A percentile compares a stretch with the other conserved stretches of the same genome.
Conservation (phyloP, 92 coral and sea anemone genomes). For the Epizoanthus fatuus region DNA sequence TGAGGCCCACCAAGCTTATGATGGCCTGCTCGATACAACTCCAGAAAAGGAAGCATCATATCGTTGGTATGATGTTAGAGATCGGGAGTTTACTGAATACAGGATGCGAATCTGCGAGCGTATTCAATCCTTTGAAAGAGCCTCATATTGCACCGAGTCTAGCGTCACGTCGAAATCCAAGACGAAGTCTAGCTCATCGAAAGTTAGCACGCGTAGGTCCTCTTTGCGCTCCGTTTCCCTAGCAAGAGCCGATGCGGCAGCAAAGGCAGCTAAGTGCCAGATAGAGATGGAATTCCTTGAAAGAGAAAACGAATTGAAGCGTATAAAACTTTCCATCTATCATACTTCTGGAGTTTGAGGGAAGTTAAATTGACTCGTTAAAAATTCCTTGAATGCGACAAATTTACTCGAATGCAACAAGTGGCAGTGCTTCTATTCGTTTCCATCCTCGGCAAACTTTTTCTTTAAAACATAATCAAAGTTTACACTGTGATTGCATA, state of each 20-base stretch:
- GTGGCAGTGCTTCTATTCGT: no score
- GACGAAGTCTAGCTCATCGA: background rate
- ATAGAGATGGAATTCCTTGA: background rate
- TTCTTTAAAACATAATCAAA: no score
- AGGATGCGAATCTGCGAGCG: slow-evolving; percentile 47
- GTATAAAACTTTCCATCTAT: background rate
- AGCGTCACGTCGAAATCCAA: background rate
- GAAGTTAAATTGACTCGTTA: no score
- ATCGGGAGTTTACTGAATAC: slow-evolving; percentile 49
- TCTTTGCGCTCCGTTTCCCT: slow-evolving; percentile 15
- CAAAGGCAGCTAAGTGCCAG: slow-evolving; percentile 7
- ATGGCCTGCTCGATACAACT: slow-evolving; percentile 13
- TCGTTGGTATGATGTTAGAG: slow-evolving; percentile 60
- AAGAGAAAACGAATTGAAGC: background rate
- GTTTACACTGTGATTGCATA: no score
- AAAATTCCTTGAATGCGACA: no score
- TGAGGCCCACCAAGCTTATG: slow-evolving; percentile 27
- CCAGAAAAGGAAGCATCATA: slow-evolving; percentile 42
- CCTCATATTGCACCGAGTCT: slow-evolving; percentile 11
- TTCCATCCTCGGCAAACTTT: no score
- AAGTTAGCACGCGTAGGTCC: background rate
- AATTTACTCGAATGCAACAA: no score
- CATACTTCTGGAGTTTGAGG: no score
- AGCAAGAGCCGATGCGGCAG: slow-evolving; percentile 22
- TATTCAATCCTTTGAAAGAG: slow-evolving; percentile 39